Evolutionary conservation across 2,888 invertebrate species (phyloP).

Genomic region (Nephrotoma guestfalica): DNA sequence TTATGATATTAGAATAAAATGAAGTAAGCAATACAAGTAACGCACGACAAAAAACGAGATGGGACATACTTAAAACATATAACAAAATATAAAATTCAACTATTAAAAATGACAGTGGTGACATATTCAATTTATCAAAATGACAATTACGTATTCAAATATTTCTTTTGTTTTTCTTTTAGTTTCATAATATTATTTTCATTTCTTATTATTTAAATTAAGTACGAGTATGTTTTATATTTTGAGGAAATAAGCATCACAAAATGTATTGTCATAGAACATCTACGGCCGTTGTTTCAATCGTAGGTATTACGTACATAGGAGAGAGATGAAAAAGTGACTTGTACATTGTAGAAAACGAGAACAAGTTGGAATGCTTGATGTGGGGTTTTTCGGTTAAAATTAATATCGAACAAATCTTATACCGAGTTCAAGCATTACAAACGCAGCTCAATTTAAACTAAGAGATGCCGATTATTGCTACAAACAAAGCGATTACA

Average conservation of each 20-base stretch:
- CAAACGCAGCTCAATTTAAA: too few relatives aligned
- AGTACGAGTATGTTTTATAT: background rate
- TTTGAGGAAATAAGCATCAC: background rate
- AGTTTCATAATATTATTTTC: background rate
- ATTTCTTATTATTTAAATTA: background rate
- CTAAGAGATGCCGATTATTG: too few relatives aligned
- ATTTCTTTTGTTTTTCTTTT: background rate
- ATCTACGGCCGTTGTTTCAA: too few relatives aligned
- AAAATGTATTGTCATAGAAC: background rate
- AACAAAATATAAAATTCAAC: background rate
- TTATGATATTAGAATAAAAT: background rate
- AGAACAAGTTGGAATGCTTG: too few relatives aligned
- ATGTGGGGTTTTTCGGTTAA: too few relatives aligned
- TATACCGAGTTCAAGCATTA: too few relatives aligned
- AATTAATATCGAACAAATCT: too few relatives aligned
- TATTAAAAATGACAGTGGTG: background rate
- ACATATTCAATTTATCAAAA: background rate
- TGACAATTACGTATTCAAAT: background rate
- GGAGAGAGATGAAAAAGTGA: too few relatives aligned
- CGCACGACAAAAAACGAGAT: background rate
- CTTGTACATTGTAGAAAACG: too few relatives aligned
- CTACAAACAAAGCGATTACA: too few relatives aligned
- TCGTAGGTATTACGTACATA: too few relatives aligned
- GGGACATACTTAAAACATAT: too few relatives aligned
- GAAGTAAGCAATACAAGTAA: background rate